Evolutionary conservation across 2,888 invertebrate genomes (phyloP).

Genomic region (Andrena chrysosceles): DNA sequence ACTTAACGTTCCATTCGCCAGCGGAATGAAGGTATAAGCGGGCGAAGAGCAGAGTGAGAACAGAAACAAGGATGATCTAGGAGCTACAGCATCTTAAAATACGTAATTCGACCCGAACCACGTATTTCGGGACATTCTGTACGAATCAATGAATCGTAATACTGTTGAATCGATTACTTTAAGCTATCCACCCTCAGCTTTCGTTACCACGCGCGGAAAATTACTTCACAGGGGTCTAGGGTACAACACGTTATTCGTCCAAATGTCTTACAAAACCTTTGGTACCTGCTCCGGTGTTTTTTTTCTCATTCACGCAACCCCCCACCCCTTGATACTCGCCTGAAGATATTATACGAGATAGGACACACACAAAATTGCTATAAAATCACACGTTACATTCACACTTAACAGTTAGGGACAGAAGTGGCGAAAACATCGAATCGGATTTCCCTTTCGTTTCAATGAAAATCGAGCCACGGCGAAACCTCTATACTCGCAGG

Average conservation of each 20-base stretch:
- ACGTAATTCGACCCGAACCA: neutral
- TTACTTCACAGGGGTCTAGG: constrained; percentile 39
- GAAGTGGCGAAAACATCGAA: constrained; percentile 28
- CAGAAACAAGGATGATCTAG: constrained; percentile 16
- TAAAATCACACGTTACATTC: constrained; percentile 69
- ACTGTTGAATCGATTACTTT: constrained; percentile 64
- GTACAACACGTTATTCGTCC: constrained; percentile 31
- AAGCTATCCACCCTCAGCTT: constrained; percentile 51
- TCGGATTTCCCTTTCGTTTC: constrained; percentile 21
- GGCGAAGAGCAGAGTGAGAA: constrained; percentile 34
- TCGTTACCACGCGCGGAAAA: constrained; percentile 29
- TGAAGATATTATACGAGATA: constrained; percentile 47
- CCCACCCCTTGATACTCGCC: constrained; percentile 30
- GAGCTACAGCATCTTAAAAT: constrained; percentile 16
- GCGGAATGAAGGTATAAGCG: constrained; percentile 40
- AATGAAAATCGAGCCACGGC: constrained; percentile 17
- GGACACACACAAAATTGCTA: constrained; percentile 61
- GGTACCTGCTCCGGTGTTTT: constrained; percentile 48
- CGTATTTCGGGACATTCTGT: neutral
- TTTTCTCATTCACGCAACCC: constrained; percentile 39
- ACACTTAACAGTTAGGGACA: constrained; percentile 37
- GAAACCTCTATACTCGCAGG: constrained; percentile 47
- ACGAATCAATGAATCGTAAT: constrained; percentile 59
- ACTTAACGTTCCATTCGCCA: constrained; percentile 8
- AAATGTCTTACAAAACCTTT: constrained; percentile 54